Evolutionary conservation across 2,888 invertebrate genomes (phyloP), one percentile per base, ranked within the genome.

Genomic region (Steinernema carpocapsae): DNA sequence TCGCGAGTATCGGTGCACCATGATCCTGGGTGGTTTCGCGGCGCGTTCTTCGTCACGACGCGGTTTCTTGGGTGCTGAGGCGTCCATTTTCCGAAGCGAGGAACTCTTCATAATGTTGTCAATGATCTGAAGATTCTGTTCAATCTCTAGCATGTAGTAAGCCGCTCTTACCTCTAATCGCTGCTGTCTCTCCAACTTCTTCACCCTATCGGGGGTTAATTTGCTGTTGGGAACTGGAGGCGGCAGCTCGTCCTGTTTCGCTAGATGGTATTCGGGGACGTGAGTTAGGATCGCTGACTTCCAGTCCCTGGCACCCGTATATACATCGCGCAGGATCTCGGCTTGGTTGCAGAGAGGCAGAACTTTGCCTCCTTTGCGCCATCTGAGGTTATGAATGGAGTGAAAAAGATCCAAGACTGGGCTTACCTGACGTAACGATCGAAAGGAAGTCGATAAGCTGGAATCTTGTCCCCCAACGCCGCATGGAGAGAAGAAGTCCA

Each of bases 371-470:
- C 75, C 75, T 45, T 70, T 48, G 19, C 43, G 45, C 75, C 75
- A 75, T 46, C 64, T 64, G n/a, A 32, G 32, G 32, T 4, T 6
- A 19, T 3, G 37, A 37, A 37, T 6, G 3, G 37, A 3, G 10
- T 37, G 3, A 3, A 37, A 37, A 10, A 37, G 10, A 37, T 37
- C 3, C 10, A 10, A 37, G 10, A 37, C 37, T 56, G 4, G 14
- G 14, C 32, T 26, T 64, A 64, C 64, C 51, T 74, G n/a, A 75
- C 75, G 37, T 75, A 74, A 19, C 46, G 71, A 37, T 75, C 75
- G n/a, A 75, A 64, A 19, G 75, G 75, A 24, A 75, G 71, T n/a
- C 73, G 64, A 45, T 75, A 75, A 3, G 73, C 64, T 29, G 45
- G 43, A 32, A 75, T 45, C 29, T 46, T 72, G 37, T 74, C 73